Conservation (phyloP, 1,140 invertebrate species). For the Episyrphus balteatus region DNA sequence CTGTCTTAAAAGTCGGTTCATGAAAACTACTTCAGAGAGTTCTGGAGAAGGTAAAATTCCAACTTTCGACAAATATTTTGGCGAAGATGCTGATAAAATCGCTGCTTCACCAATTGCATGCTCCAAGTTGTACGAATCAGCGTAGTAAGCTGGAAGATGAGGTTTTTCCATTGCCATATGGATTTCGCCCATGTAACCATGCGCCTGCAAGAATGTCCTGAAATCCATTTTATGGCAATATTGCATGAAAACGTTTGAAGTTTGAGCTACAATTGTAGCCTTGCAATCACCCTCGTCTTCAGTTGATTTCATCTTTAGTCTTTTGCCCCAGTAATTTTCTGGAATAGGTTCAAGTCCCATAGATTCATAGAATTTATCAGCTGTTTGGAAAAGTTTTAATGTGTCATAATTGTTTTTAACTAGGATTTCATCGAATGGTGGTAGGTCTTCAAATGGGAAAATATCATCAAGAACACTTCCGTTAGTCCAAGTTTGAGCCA, state of each 20-base stretch:
- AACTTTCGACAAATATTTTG: constrained; percentile 40
- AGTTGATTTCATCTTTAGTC: constrained; percentile 16
- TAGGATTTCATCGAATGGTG: constrained; percentile 21
- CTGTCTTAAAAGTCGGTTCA: constrained; percentile 44
- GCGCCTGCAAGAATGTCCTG: constrained; percentile 39
- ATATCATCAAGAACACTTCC: constrained; percentile 27
- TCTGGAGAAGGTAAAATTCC: constrained; percentile 16
- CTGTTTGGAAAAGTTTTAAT: constrained; percentile 20
- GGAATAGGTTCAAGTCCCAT: constrained; percentile 19
- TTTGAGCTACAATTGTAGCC: constrained; percentile 27
- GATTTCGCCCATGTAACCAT: constrained; percentile 70
- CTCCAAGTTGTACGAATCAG: constrained; percentile 51
- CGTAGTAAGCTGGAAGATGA: constrained; percentile 40
- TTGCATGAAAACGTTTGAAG: constrained; percentile 25
- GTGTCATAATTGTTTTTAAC: constrained; percentile 14
- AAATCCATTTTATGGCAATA: constrained; percentile 33
- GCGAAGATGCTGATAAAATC: constrained; percentile 48
- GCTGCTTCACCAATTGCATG: constrained; percentile 60
- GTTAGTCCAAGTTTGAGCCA: constrained; percentile 27
- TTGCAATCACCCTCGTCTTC: constrained; percentile 28
- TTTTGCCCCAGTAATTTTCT: constrained; percentile 20
- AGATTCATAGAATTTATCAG: constrained; percentile 26
- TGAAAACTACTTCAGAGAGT: constrained; percentile 17
- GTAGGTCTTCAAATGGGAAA: constrained; percentile 20
- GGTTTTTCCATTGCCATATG: constrained; percentile 59